Evolutionary conservation across 2,113 vertebrate species (phyloP).

Genomic region (Callionymus lyra): DNA sequence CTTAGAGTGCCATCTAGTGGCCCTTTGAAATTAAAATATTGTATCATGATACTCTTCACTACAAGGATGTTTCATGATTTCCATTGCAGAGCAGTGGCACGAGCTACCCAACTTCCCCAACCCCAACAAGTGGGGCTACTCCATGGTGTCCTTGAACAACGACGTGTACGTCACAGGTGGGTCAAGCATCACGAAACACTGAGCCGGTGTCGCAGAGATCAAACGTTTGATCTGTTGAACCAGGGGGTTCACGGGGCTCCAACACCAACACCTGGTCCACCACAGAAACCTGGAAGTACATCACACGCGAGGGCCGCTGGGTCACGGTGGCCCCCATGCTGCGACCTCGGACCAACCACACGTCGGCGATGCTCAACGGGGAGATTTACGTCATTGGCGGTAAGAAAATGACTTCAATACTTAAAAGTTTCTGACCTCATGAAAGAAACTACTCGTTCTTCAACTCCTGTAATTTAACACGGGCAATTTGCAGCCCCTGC

Average conservation of each 20-base stretch:
- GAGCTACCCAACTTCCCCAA: constrained; percentile 88
- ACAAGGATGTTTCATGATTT: no score
- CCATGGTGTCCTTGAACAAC: constrained; percentile 82
- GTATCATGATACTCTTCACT: no score
- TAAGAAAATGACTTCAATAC: no score
- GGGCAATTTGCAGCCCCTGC: no score
- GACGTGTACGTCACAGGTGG: constrained; percentile 88
- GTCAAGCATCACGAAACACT: constrained; percentile 12
- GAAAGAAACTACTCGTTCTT: no score
- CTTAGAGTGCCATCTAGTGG: no score
- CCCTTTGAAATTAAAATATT: no score
- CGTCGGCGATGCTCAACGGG: constrained; percentile 78
- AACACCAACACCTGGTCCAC: constrained; percentile 90
- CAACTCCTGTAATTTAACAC: no score
- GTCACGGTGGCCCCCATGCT: constrained; percentile 82
- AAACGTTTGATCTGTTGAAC: constrained; percentile 10
- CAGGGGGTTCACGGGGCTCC: constrained; percentile 87
- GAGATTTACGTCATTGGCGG: constrained; percentile 95
- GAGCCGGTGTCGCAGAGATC: no score
- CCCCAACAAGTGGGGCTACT: constrained; percentile 95
- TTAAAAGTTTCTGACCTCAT: no score
- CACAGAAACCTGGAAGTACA: constrained; percentile 88
- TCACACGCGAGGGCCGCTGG: constrained; percentile 77
- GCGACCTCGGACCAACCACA: constrained; percentile 87
- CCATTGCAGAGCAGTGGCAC: constrained; percentile 76